These are phyloP conservation scores for Rhinatrema bivittatum DNA, from an alignment of 2,797 vertebrate species.

Conservation along the genomic window DNA sequence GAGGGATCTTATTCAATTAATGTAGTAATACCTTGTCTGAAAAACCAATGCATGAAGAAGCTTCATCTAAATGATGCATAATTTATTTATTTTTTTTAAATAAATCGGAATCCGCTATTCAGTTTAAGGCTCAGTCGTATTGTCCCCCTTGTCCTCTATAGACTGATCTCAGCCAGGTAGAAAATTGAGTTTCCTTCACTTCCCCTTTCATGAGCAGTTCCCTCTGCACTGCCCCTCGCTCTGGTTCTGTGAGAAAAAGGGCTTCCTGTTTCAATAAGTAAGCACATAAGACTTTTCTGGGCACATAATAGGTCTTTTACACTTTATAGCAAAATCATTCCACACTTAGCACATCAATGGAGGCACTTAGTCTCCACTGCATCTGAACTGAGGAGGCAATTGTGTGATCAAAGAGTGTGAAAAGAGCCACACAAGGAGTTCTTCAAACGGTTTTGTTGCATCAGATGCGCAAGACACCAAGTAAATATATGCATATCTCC, in stretches of 20 bases:
- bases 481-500: constrained; percentile 67
- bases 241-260: constrained; percentile 82
- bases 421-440: constrained; percentile 77
- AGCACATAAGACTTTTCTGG: constrained; percentile 59
- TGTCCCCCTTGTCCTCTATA: constrained; percentile 53
- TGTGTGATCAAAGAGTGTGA: constrained; percentile 81
- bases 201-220: too few relatives aligned
- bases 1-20: constrained; percentile 5
- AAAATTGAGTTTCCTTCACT: constrained; percentile 65
- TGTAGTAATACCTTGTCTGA: constrained; percentile 25
- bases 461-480: constrained; percentile 63
- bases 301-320: constrained; percentile 73
- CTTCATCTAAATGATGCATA: constrained; percentile 15
- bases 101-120: constrained; percentile 50
- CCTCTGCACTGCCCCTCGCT: too few relatives aligned
- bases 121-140: constrained; percentile 35
- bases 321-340: constrained; percentile 68
- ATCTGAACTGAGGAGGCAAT: constrained; percentile 81
- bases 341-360: constrained; percentile 87
- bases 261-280: constrained; percentile 80
- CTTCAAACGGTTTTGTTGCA: constrained; percentile 64
- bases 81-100: constrained; percentile 36
- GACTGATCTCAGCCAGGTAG: constrained; percentile 63
- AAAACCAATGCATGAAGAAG: constrained; percentile 42
- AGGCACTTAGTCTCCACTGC: constrained; percentile 69